Evolutionary conservation across 1,140 invertebrate species (phyloP).

Genomic region (Drosophila mojavensis): DNA sequence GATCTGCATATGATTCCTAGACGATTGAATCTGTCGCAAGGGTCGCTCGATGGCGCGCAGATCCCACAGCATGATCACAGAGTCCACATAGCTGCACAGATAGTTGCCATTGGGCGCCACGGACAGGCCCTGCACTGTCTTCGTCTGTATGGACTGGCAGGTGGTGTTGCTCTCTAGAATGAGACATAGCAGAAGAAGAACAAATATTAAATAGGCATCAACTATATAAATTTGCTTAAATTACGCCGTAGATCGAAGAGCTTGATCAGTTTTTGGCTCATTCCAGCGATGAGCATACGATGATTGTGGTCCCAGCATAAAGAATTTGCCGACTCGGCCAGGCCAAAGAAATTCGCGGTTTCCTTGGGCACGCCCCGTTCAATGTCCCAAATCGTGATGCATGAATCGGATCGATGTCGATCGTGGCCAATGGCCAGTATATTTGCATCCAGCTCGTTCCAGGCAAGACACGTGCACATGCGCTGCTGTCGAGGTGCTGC

Average conservation of each 20-base stretch:
- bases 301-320: constrained; percentile 93
- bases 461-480: constrained; percentile 93
- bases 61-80: constrained; percentile 94
- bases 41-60: constrained; percentile 94
- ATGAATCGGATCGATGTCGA: constrained; percentile 93
- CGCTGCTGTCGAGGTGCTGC: constrained; percentile 91
- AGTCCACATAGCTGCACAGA: constrained; percentile 93
- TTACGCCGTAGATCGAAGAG: constrained; percentile 96
- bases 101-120: constrained; percentile 91
- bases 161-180: constrained; percentile 89
- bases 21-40: constrained; percentile 89
- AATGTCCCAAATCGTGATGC: constrained; percentile 92
- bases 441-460: constrained; percentile 94
- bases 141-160: constrained; percentile 90
- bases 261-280: constrained; percentile 95
- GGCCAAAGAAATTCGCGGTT: constrained; percentile 84
- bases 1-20: constrained; percentile 90
- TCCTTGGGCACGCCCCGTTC: constrained; percentile 75
- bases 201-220: constrained; percentile 17
- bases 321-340: constrained; percentile 93
- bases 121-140: constrained; percentile 92
- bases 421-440: constrained; percentile 94
- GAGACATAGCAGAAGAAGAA: background rate
- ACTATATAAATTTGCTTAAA: constrained; percentile 26
- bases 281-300: constrained; percentile 91